Percentiles rank a stretch among this genome's conserved stretches.
Evolutionary conservation across 2,888 invertebrate genomes (phyloP).

Genomic region (Stenotaenia linearis): DNA sequence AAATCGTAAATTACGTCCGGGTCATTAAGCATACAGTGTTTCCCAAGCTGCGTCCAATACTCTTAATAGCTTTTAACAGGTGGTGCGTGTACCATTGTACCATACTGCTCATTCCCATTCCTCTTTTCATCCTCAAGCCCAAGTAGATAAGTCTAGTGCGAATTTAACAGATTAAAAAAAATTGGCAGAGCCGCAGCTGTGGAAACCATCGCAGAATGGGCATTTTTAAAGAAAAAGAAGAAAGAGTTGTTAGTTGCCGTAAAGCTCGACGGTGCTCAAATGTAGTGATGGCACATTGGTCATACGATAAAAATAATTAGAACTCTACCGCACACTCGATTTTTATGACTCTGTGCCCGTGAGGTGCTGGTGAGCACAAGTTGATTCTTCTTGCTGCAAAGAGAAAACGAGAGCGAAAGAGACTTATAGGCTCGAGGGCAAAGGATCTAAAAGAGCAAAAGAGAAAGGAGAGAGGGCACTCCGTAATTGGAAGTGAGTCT

Average conservation of each 20-base stretch:
- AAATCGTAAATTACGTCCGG: background rate
- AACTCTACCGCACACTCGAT: slow-evolving; percentile 19
- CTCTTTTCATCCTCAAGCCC: background rate
- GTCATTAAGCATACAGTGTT: background rate
- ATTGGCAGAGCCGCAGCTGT: background rate
- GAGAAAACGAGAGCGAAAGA: background rate
- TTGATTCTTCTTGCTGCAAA: background rate
- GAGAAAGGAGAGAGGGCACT: background rate
- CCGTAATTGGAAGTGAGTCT: slow-evolving; percentile 15
- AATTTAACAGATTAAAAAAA: slow-evolving; percentile 7
- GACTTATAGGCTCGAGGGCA: slow-evolving; percentile 1
- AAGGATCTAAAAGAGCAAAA: slow-evolving; percentile 11
- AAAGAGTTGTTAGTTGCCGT: slow-evolving; percentile 10
- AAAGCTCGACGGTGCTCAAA: slow-evolving; percentile 15
- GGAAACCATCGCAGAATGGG: background rate
- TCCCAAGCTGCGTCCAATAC: background rate
- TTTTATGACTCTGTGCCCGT: slow-evolving; percentile 6
- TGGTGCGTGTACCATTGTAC: background rate
- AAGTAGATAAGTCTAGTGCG: background rate
- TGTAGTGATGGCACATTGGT: slow-evolving; percentile 7
- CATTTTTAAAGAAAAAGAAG: background rate
- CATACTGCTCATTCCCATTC: background rate
- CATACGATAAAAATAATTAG: slow-evolving; percentile 10
- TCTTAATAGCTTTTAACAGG: background rate
- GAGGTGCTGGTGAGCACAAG: slow-evolving; percentile 7